Evolutionary conservation across 2,888 invertebrate genomes (phyloP).

Genomic region (Polymixis flavicincta): DNA sequence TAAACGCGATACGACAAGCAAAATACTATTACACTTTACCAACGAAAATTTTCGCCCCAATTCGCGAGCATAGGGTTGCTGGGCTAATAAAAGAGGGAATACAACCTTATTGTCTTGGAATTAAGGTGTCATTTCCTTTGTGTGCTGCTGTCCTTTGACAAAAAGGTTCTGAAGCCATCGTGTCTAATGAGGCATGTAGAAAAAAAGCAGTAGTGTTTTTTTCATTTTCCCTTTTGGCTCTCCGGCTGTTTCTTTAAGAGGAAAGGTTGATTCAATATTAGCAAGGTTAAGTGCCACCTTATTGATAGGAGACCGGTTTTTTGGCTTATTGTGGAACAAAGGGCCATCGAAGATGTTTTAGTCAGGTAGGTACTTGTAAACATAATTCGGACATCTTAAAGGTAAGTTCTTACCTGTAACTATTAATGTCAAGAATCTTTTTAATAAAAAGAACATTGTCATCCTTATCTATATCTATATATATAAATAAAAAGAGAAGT

Average conservation of each 20-base stretch:
- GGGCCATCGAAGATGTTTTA: constrained; percentile 15
- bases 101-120: constrained; percentile 33
- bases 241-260: constrained; percentile 63
- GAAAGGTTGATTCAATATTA: constrained; percentile 74
- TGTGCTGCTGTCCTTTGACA: constrained; percentile 71
- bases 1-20: constrained; percentile 68
- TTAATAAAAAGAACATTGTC: neutral
- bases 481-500: too few species aligned
- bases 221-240: constrained; percentile 70
- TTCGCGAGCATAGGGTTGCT: constrained; percentile 61
- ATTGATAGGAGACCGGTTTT: constrained; percentile 50
- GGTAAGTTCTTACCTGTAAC: neutral
- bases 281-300: constrained; percentile 62
- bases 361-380: constrained; percentile 17
- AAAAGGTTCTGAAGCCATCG: constrained; percentile 74
- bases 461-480: too few species aligned
- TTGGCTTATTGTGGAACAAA: constrained; percentile 40
- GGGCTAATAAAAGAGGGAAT: constrained; percentile 43
- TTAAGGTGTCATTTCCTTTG: constrained; percentile 61
- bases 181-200: constrained; percentile 75
- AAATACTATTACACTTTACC: constrained; percentile 73
- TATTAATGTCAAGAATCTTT: neutral
- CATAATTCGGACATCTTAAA: neutral
- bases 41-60: constrained; percentile 73
- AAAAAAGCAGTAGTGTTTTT: constrained; percentile 67